These are phyloP conservation scores for Syngnathus scovelli DNA, from an alignment of 2,113 vertebrate genomes.

Conservation along the genomic window DNA sequence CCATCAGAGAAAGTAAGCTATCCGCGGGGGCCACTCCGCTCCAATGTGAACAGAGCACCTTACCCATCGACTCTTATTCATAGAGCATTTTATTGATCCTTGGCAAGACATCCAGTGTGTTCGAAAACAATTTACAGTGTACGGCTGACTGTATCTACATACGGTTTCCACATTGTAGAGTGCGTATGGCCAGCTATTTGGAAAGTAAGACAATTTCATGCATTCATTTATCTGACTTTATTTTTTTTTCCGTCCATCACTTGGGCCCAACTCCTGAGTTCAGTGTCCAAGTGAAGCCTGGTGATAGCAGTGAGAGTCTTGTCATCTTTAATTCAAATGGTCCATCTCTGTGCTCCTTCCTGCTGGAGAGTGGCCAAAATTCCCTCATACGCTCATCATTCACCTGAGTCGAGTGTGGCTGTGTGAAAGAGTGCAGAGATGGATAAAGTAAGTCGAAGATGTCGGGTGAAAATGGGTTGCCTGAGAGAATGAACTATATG, in stretches of 20 bases:
- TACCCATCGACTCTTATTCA: neutral
- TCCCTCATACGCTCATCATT: constrained; percentile 38
- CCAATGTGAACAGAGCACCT: neutral
- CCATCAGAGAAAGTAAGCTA: neutral
- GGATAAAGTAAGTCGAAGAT: constrained; percentile 19
- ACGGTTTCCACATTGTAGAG: neutral
- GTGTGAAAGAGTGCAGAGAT: constrained; percentile 14
- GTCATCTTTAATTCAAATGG: constrained; percentile 53
- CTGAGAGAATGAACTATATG: constrained; percentile 2
- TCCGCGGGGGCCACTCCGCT: neutral
- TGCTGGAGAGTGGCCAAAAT: constrained; percentile 20
- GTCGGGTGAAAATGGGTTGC: constrained; percentile 12
- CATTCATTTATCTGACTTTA: constrained; percentile 40
- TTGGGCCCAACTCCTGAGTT: constrained; percentile 15
- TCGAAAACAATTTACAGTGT: neutral
- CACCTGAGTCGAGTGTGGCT: constrained; percentile 19
- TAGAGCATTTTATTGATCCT: constrained; percentile 6
- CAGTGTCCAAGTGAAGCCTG: constrained; percentile 6
- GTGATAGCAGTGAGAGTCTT: constrained; percentile 22
- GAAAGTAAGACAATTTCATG: constrained; percentile 4
- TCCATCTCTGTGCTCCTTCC: constrained; percentile 28
- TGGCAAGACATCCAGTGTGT: neutral
- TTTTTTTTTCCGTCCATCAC: constrained; percentile 12
- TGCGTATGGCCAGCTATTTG: constrained; percentile 4
- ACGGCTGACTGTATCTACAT: neutral